A percentile compares a stretch with the other conserved stretches of the same genome.
Evolutionary conservation across 2,113 vertebrate genomes (phyloP).

Genomic region (Ameiurus melas): DNA sequence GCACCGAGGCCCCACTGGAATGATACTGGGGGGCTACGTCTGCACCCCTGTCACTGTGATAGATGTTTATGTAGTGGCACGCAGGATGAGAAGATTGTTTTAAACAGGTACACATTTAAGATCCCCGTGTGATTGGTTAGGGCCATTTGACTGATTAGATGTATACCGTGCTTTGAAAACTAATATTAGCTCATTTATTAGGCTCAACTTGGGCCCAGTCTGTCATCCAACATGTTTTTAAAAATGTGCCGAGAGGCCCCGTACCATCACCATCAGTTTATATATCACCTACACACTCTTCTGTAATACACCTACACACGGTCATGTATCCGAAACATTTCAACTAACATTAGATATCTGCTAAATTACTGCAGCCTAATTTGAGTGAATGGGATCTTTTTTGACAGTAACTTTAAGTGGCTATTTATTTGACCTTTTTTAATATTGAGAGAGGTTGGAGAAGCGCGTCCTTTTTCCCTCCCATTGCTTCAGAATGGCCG

Average conservation of each 20-base stretch:
- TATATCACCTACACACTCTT: not conserved
- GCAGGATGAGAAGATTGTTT: slow-evolving; percentile 70
- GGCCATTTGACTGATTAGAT: slow-evolving; percentile 69
- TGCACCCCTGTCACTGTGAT: slow-evolving; percentile 74
- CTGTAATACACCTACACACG: not conserved
- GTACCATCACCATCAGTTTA: not conserved
- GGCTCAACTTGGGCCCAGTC: slow-evolving; percentile 70
- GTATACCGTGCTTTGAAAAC: slow-evolving; percentile 66
- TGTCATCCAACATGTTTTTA: slow-evolving; percentile 56
- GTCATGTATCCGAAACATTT: not conserved
- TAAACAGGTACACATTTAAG: slow-evolving; percentile 78
- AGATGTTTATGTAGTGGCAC: slow-evolving; percentile 72
- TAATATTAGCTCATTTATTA: slow-evolving; percentile 73
- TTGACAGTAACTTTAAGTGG: slow-evolving; percentile 41
- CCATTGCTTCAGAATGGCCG: slow-evolving; percentile 47
- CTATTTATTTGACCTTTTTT: slow-evolving; percentile 53
- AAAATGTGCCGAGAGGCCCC: not conserved
- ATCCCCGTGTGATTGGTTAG: slow-evolving; percentile 65
- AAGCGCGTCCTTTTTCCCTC: slow-evolving; percentile 20
- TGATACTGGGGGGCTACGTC: slow-evolving; percentile 71
- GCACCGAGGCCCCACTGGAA: slow-evolving; percentile 71
- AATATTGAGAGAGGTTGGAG: slow-evolving; percentile 21
- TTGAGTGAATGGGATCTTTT: slow-evolving; percentile 18
- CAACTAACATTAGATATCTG: not conserved
- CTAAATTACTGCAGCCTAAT: slow-evolving; percentile 31